Conservation (phyloP, 64 coral and sea anemone species). For the Montipora capricornis region DNA sequence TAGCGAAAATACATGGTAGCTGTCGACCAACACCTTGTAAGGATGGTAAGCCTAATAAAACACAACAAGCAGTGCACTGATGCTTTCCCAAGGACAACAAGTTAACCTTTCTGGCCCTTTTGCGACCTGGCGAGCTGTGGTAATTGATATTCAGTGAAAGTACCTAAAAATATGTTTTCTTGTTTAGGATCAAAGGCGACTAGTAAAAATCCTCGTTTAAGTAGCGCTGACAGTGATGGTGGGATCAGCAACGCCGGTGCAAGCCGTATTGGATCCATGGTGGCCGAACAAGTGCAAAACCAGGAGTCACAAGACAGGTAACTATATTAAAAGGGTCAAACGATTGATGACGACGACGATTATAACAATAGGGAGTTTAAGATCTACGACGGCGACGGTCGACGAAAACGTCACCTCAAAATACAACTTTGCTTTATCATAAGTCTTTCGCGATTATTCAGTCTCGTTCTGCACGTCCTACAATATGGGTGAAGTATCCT, state of each 20-base stretch:
- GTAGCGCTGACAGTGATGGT: slow-evolving; percentile 11
- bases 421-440: no score
- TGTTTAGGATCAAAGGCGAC: neutral
- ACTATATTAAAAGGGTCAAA: neutral
- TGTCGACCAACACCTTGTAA: no score
- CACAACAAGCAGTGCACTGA: no score
- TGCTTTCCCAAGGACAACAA: no score
- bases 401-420: no score
- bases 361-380: neutral
- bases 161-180: neutral
- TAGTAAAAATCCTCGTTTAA: neutral
- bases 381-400: neutral
- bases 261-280: slow-evolving; percentile 30
- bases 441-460: no score
- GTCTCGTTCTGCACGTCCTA: no score
- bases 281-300: slow-evolving; percentile 50
- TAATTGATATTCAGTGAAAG: neutral
- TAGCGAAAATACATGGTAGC: no score
- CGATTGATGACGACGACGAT: neutral
- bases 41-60: no score
- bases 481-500: no score
- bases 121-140: no score
- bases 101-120: no score
- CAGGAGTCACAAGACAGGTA: slow-evolving; percentile 34
- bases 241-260: neutral